Percentiles rank a stretch among this genome's conserved stretches.
Evolutionary conservation across 2,888 invertebrate species (phyloP).

Genomic region (Xanthia togata): DNA sequence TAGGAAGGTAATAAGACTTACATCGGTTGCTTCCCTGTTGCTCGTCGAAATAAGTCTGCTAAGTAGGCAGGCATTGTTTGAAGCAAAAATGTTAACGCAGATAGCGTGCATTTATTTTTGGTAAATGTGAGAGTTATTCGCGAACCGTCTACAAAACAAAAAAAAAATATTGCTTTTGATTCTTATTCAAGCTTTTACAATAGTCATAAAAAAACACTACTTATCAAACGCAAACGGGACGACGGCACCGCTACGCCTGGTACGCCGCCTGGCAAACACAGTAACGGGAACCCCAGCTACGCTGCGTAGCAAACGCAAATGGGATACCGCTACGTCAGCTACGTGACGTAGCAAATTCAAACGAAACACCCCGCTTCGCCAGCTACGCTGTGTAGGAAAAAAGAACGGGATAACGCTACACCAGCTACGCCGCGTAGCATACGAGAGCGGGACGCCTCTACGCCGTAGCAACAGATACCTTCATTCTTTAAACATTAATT

Average conservation of each 20-base stretch:
- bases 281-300: background rate
- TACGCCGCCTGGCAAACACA: background rate
- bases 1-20: background rate
- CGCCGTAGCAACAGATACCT: background rate
- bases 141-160: constrained; percentile 11
- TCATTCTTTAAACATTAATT: background rate
- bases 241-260: background rate
- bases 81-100: constrained; percentile 37
- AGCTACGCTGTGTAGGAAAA: background rate
- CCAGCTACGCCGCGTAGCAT: background rate
- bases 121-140: constrained; percentile 23
- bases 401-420: background rate
- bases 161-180: background rate
- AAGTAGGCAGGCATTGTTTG: constrained; percentile 42
- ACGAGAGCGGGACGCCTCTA: background rate
- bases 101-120: background rate
- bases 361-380: background rate
- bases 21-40: constrained; percentile 34
- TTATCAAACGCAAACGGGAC: background rate
- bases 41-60: constrained; percentile 36
- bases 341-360: background rate
- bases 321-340: background rate
- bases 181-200: background rate
- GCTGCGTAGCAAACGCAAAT: background rate
- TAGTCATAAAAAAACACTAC: too few species aligned